Base-by-base conservation (phyloP, 2,797 vertebrate species). In the Hyperoplus lanceolatus region DNA sequence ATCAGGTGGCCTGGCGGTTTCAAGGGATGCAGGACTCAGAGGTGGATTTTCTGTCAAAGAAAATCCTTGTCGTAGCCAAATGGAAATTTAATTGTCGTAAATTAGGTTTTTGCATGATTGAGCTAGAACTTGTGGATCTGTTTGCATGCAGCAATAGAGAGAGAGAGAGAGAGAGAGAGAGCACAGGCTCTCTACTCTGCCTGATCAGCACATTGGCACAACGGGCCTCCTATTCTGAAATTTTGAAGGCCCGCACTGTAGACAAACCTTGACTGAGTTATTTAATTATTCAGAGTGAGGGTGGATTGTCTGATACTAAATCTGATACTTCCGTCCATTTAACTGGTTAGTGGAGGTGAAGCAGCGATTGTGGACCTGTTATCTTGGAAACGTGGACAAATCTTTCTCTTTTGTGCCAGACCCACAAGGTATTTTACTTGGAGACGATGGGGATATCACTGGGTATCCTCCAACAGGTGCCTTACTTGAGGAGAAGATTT, bases 241-340 rank as follows among this genome's bases (percentile, higher is more conserved):
- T n/a, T 50, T n/a, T 42, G 5, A 16, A 14, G 50, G 46, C 59
- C 36, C 48, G 43, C 8, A 8, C 58, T 73, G 13, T 11, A 46
- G 16, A 50, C 29, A 8, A 58, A 51, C 29, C 42, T 61, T 53
- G 29, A 10, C 45, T 56, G 4, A 74, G 36, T 45, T 38, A 3
- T 70, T 68, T 41, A 50, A 77, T 80, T 60, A 60, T 48, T 61
- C 42, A 58, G 15, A 66, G 42, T 62, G 39, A 54, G 41, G 36
- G 13, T 49, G 43, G 21, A 63, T 11, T 8, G 11, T 50, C 16
- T 3, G 39, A 56, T 16, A 38, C 18, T 56, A 18, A 56, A 55
- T 73, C 45, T 48, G 8, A 75, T 59, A 5, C 15, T n/a, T 60
- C 54, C 39, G 9, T 16, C 45, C 4, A 51, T 2, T 43, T 9